phyloP scores from a whole-genome alignment of 1,140 invertebrate species.

The Idris sp. region DNA sequence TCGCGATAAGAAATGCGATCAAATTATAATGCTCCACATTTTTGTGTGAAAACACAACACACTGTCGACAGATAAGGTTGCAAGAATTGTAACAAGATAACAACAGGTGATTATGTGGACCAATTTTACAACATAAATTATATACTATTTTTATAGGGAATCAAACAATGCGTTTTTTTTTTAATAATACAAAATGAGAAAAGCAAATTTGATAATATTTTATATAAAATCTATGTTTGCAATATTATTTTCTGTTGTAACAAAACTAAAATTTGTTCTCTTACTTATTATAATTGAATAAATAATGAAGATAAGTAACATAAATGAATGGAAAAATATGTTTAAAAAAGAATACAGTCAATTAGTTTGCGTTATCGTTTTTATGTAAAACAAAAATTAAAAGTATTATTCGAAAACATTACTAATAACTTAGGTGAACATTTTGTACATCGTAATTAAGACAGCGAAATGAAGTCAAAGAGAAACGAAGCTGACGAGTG shows the following conservation, averaged over 20 bases:
- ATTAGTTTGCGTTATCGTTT: too few relatives aligned
- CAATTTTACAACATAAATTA: slow-evolving; percentile 41
- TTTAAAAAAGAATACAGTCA: too few relatives aligned
- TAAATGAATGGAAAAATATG: too few relatives aligned
- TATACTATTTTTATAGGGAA: slow-evolving; percentile 28
- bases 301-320: too few relatives aligned
- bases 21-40: slow-evolving; percentile 26
- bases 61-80: slow-evolving; percentile 34
- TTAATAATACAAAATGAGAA: slow-evolving; percentile 22
- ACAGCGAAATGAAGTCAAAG: slow-evolving; percentile 31
- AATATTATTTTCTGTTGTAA: too few relatives aligned
- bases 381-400: slow-evolving; percentile 40
- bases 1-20: slow-evolving; percentile 10
- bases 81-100: slow-evolving; percentile 41
- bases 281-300: too few relatives aligned
- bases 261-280: too few relatives aligned
- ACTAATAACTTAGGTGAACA: slow-evolving; percentile 48
- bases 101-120: slow-evolving; percentile 29
- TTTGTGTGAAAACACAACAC: slow-evolving; percentile 14
- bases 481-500: slow-evolving; percentile 42
- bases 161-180: slow-evolving; percentile 27
- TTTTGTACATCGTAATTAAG: slow-evolving; percentile 53
- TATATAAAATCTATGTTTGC: too few relatives aligned
- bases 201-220: slow-evolving; percentile 8
- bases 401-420: slow-evolving; percentile 29